These are phyloP conservation scores for Cyprinodon variegatus DNA, from an alignment of 2,113 vertebrate species.

Conservation along the genomic window DNA sequence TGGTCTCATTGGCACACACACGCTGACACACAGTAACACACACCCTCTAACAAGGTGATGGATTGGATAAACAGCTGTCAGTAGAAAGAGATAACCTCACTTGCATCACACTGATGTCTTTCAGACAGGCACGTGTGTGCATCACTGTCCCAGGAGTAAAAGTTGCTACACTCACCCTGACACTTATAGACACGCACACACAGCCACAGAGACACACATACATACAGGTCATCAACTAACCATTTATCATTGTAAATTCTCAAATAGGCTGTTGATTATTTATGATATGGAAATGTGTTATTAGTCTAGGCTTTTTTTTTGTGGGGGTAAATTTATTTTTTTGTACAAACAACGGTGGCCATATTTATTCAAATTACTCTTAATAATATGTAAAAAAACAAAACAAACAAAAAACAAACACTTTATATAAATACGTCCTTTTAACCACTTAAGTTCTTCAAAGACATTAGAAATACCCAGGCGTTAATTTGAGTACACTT, in stretches of 20 bases:
- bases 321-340: too few species aligned
- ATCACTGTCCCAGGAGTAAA: slow-evolving; percentile 61
- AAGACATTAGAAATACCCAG: neutral
- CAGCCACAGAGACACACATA: slow-evolving; percentile 33
- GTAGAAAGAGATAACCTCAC: slow-evolving; percentile 75
- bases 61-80: slow-evolving; percentile 97
- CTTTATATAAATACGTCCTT: neutral
- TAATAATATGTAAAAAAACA: neutral
- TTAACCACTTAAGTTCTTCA: neutral
- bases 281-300: slow-evolving; percentile 29
- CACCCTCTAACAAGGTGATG: slow-evolving; percentile 89
- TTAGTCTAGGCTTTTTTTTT: slow-evolving; percentile 30
- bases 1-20: slow-evolving; percentile 15
- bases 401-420: neutral
- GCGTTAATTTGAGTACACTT: neutral
- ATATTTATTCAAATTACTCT: neutral
- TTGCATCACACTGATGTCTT: slow-evolving; percentile 66
- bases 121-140: slow-evolving; percentile 38
- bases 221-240: slow-evolving; percentile 44
- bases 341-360: neutral
- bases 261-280: slow-evolving; percentile 52
- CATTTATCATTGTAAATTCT: slow-evolving; percentile 51
- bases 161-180: slow-evolving; percentile 50
- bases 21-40: slow-evolving; percentile 74
- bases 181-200: slow-evolving; percentile 32